phyloP scores from a whole-genome alignment of 2,888 invertebrate species.

The Drosophila suboccidentalis region DNA sequence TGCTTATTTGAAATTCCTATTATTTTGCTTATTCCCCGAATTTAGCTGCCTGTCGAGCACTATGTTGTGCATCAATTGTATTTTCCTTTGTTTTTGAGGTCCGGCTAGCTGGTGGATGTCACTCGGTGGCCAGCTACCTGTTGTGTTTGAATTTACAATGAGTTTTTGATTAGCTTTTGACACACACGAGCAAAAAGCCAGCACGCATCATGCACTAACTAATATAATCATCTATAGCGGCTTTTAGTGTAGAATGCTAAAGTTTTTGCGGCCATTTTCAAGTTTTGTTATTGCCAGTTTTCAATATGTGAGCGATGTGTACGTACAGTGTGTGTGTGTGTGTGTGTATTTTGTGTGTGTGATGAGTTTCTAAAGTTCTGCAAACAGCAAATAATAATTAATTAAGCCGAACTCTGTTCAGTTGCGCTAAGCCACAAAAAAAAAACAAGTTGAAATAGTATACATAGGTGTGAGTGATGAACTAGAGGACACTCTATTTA shows the following conservation, averaged over 20 bases:
- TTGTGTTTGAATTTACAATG: conserved; percentile 71
- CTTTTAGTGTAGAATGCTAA: conserved; percentile 38
- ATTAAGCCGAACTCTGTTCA: conserved; percentile 47
- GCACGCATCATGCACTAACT: conserved; percentile 15
- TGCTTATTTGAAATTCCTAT: conserved; percentile 49
- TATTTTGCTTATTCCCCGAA: conserved; percentile 14
- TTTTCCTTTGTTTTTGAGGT: background rate
- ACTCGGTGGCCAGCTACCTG: conserved; percentile 35
- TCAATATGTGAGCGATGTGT: conserved; percentile 3
- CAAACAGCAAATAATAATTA: conserved; percentile 67
- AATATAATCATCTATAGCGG: conserved; percentile 24
- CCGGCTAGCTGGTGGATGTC: conserved; percentile 4
- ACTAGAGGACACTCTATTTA: background rate
- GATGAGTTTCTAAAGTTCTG: conserved; percentile 31
- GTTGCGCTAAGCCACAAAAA: conserved; percentile 5
- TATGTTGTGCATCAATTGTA: background rate
- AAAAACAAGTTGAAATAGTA: background rate
- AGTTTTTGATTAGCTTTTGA: conserved; percentile 74
- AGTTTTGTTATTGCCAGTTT: conserved; percentile 24
- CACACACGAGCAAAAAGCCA: conserved; percentile 25
- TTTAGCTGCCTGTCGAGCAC: background rate
- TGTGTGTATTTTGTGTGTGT: background rate
- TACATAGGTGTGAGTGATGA: background rate
- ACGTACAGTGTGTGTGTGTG: background rate
- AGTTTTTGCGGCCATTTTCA: conserved; percentile 45